Evolutionary conservation across 2,113 vertebrate species (phyloP).

Genomic region (Erpornis zantholeuca): DNA sequence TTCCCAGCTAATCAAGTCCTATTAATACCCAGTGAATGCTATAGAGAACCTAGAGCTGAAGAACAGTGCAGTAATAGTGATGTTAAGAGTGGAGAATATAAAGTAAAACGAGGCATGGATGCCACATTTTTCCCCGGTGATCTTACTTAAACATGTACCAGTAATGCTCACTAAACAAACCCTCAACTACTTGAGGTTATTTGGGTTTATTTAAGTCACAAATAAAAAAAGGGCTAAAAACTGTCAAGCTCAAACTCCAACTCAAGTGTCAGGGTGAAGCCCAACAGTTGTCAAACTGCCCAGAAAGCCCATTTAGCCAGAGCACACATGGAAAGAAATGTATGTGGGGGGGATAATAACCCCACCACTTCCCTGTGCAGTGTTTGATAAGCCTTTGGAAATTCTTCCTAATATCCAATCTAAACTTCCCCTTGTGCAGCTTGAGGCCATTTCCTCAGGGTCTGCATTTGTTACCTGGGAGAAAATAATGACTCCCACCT

Average conservation of each 20-base stretch:
- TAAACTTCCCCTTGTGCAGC: background rate
- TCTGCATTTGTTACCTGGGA: background rate
- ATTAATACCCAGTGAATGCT: background rate
- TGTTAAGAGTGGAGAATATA: background rate
- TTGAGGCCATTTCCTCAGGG: background rate
- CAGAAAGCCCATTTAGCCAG: background rate
- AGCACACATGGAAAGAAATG: rapidly evolving
- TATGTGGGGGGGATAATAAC: rapidly evolving
- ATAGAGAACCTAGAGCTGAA: background rate
- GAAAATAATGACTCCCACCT: background rate
- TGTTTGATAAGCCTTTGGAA: background rate
- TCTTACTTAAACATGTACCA: rapidly evolving
- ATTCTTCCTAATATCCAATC: background rate
- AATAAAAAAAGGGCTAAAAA: background rate
- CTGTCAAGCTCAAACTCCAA: background rate
- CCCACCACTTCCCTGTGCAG: background rate
- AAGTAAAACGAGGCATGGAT: rapidly evolving
- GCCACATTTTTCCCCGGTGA: background rate
- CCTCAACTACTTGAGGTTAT: background rate
- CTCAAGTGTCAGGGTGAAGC: background rate
- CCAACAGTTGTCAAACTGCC: background rate
- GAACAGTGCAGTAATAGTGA: background rate
- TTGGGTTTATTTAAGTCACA: background rate
- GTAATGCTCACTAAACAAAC: background rate
- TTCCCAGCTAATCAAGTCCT: background rate